Percentiles rank a stretch among this genome's conserved stretches.
Conservation (phyloP, 1,140 invertebrate species). For the Pectinophora gossypiella region DNA sequence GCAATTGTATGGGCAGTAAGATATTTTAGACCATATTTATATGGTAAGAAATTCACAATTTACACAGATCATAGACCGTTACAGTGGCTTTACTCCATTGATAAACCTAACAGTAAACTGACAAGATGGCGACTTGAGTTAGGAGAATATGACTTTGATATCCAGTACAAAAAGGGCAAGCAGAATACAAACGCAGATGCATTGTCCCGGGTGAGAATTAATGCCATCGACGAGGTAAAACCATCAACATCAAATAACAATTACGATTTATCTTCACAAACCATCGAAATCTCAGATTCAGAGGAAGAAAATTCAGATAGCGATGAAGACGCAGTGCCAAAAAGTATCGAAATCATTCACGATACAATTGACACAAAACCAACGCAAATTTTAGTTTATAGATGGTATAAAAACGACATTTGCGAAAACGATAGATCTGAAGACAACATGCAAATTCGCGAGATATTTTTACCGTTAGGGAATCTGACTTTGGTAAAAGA, state of each 20-base stretch:
- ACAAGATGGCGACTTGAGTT: conserved; percentile 24
- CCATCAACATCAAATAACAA: too few relatives aligned
- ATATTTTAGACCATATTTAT: conserved; percentile 52
- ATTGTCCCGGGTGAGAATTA: conserved; percentile 8
- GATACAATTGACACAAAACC: too few relatives aligned
- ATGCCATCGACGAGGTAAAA: neutral
- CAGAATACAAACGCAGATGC: conserved; percentile 21
- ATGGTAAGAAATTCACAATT: conserved; percentile 45
- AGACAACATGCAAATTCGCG: neutral
- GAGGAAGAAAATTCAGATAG: too few relatives aligned
- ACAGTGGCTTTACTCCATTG: conserved; percentile 21
- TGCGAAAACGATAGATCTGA: too few relatives aligned
- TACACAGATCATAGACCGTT: conserved; percentile 61
- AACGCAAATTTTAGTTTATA: too few relatives aligned
- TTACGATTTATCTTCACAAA: too few relatives aligned
- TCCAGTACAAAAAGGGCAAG: conserved; percentile 34
- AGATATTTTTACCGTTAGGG: neutral
- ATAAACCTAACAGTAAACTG: neutral
- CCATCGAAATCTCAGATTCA: too few relatives aligned
- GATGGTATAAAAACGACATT: too few relatives aligned
- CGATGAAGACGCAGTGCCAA: too few relatives aligned
- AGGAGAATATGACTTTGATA: conserved; percentile 40
- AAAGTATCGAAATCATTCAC: too few relatives aligned
- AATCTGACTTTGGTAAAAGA: neutral
- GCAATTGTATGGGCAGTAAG: too few relatives aligned